Base-by-base conservation (phyloP, 2,888 invertebrate genomes). In the Ariolimax columbianus region DNA sequence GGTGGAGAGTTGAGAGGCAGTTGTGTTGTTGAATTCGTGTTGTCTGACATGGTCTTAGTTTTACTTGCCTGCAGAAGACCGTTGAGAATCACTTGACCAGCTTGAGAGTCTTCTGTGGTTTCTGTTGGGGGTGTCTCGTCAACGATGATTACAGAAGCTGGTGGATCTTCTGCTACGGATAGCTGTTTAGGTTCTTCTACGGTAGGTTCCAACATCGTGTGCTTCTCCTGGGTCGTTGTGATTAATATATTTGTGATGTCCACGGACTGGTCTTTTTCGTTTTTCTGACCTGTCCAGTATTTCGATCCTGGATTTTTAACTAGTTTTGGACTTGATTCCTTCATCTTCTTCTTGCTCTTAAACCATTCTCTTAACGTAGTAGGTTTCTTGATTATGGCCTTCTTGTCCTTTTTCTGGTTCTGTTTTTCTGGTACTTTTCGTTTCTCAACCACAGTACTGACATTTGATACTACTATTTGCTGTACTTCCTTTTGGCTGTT, bases 51-150 rank as follows among this genome's bases (percentile, higher is more conserved):
- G n/a, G 33, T 59, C 19, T 77, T 82, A 6, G n/a, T 51, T 33
- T 77, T 77, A n/a, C 40, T 33, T 38, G 82, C 78, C 6, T 59
- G 63, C 26, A 77, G 68, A 30, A 85, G 59, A 23, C 43, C 77
- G 26, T 66, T 75, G 17, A 85, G 26, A 19, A 82, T 66, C 1
- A 82, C 33, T 23, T 77, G 51, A 11, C 82, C 72, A 2, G 33
- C 47, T 23, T 40, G 1, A 51, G 51, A 36, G 66, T 66, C 68
- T 0, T 33, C 9, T 43, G 51, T 14, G 9, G 75, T 51, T 17
- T 77, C 70, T 36, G 47, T 7, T n/a, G 30, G n/a, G 1, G 63
- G 14, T 0, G 85, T 85, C 51, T 85, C 85, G 33, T 85, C 82
- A 11, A 70, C 68, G 59, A 85, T 38, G 36, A 70, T 40, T 30